Base-by-base conservation (phyloP, 23 tunicate genomes). In the Trididemnum nubilum region DNA sequence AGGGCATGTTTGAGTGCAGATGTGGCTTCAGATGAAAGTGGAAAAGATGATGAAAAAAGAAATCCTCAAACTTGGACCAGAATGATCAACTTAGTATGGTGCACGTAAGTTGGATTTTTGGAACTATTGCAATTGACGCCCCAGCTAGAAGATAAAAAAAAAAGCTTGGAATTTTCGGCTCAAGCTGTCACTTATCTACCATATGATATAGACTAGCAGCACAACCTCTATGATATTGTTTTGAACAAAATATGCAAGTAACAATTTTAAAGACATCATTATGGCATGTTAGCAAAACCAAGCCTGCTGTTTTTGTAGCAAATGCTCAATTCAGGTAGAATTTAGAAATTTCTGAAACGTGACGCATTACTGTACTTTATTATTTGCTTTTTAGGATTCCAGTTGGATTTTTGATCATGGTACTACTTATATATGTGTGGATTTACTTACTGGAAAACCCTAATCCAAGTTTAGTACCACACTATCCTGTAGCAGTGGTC, bases 381-480 rank as follows among this genome's bases (percentile, higher is more conserved):
- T n/a, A n/a, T n/a, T n/a, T n/a, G n/a, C n/a, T n/a, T 81, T 81
- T 35, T 65, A 93, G 98, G 40, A 69, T 93, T 64, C 98, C 98
- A 9, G 83, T 87, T 75, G 98, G 98, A 31, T 49, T 93, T n/a
- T 24, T 93, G 3, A 44, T 64, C 54, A 75, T 79, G 21, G 18
- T 57, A 23, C 35, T 93, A 9, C 22, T 66, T 0, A 54, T 54
- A 26, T 87, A 84, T 36, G 21, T 51, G 15, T 93, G 98, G 98
- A 72, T 76, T 4, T 21, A 81, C 22, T 35, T 85, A 12, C 52
- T 87, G 35, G 79, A 80, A 49, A 80, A 65, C n/a, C 98, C 98
- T 15, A 89, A 93, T 76, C 86, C 87, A 0, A 33, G 22, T 24
- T 37, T 30, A 27, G 65, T 84, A 25, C 79, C 85, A 36, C 40